Percentiles rank a stretch among this genome's conserved stretches.
These are phyloP conservation scores for Bombylius discolor DNA, from an alignment of 2,888 invertebrate genomes.

Conservation along the genomic window DNA sequence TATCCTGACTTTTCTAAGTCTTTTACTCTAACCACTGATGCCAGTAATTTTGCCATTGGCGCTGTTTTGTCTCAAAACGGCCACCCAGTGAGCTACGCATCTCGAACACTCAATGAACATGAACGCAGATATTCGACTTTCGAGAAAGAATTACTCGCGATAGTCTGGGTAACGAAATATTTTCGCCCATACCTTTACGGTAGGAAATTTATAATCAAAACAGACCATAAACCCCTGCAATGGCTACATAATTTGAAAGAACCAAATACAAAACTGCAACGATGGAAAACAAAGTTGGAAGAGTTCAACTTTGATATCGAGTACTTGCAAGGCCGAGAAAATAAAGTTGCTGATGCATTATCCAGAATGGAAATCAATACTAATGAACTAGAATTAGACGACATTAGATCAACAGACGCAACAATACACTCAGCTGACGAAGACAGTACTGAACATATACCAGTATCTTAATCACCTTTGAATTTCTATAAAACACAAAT, in stretches of 20 bases:
- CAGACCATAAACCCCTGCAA: slow-evolving; percentile 7
- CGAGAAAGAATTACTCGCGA: slow-evolving; percentile 7
- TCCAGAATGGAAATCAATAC: slow-evolving; percentile 4
- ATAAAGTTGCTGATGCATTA: slow-evolving; percentile 3
- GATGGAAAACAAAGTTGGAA: slow-evolving; percentile 7
- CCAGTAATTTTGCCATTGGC: neutral
- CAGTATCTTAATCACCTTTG: slow-evolving; percentile 7
- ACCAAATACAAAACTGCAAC: slow-evolving; percentile 7
- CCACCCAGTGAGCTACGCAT: slow-evolving; percentile 2
- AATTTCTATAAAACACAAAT: slow-evolving; percentile 3
- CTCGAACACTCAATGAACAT: slow-evolving; percentile 6
- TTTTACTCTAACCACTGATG: neutral
- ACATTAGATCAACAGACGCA: slow-evolving; percentile 4
- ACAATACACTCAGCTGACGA: slow-evolving; percentile 13
- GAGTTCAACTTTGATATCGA: slow-evolving; percentile 5
- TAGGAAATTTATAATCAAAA: slow-evolving; percentile 4
- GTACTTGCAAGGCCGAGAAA: neutral
- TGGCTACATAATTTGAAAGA: slow-evolving; percentile 11
- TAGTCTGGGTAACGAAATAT: too few relatives aligned
- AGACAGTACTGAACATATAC: slow-evolving; percentile 10
- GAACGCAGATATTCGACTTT: slow-evolving; percentile 5
- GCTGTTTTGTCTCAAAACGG: neutral
- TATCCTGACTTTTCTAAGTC: slow-evolving; percentile 4
- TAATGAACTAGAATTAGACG: neutral
- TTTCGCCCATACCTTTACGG: too few relatives aligned